Percentiles rank a stretch among this genome's conserved stretches.
phyloP scores from a whole-genome alignment of 2,888 invertebrate genomes.

The Noctua comes region DNA sequence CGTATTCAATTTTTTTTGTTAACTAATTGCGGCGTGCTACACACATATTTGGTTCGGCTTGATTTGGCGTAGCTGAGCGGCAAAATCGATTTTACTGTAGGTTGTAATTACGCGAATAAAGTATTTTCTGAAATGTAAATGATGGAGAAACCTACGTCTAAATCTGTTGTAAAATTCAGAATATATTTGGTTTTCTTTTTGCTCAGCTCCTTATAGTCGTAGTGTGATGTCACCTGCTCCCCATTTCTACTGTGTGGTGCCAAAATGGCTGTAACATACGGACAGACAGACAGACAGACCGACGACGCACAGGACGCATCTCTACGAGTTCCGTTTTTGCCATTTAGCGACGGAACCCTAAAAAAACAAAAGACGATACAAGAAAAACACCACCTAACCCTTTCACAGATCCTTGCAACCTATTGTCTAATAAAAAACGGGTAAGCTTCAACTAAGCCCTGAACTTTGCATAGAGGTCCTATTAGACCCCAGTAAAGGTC shows the following conservation, averaged over 20 bases:
- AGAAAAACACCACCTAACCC: constrained; percentile 1
- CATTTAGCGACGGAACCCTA: background rate
- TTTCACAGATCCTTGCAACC: constrained; percentile 32
- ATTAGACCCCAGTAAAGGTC: constrained; percentile 37
- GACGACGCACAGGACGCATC: background rate
- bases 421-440: constrained; percentile 56
- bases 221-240: too few relatives aligned
- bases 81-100: background rate
- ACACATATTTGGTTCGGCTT: background rate
- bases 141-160: too few relatives aligned
- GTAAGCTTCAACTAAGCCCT: constrained; percentile 46
- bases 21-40: background rate
- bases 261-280: too few relatives aligned
- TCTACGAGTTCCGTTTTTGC: background rate
- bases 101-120: too few relatives aligned
- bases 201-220: too few relatives aligned
- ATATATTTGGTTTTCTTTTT: too few relatives aligned
- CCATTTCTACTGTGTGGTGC: too few relatives aligned
- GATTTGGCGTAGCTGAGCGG: background rate
- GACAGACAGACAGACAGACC: too few relatives aligned
- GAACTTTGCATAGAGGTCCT: constrained; percentile 59
- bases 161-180: too few relatives aligned
- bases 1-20: background rate
- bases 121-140: too few relatives aligned
- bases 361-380: background rate